Base-by-base conservation (phyloP, 2,113 vertebrate species). In the Colistium nudipinnis region DNA sequence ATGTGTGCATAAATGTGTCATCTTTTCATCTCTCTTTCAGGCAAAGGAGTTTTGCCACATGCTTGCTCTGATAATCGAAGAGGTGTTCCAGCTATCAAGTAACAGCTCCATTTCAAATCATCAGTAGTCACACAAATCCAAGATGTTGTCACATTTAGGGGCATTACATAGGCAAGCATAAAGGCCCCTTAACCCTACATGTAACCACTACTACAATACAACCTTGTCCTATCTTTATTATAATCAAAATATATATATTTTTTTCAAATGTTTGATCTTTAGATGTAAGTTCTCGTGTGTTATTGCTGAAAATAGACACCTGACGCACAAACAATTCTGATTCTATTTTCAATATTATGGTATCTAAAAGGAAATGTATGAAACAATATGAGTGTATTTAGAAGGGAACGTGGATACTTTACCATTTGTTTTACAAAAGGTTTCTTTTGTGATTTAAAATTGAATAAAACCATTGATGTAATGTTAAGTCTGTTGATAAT, bases 41-140 rank as follows among this genome's bases (percentile, higher is more conserved):
- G 95, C 94, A 39, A 96, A 95, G 81, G 90, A 94, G 85, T 30
- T 96, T 70, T 96, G 95, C 82, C 94, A 95, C 76, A 92, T 47
- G 0, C 82, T 95, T 33, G 90, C 91, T 70, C 36, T 89, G 52
- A 88, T 94, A 51, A 78, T 95, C 77, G 91, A 93, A 17, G 87
- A 73, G 62, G 5, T 51, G 51, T 72, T 91, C 31, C 39, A 8
- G 8, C 79, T 75, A 0, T 3, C 82, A 24, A 4, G 43, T 44
- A 72, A 33, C 60, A 74, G 69, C 24, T 88, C 79, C 24, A 17
- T 76, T 5, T 84, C 70, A 24, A 63, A 59, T 19, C 43, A 4
- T 13, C 36, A 11, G 7, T 71, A 74, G 43, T 73, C 48, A 12
- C n/a, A 27, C 36, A 54, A 30, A 12, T 13, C 35, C 35, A 36